Evolutionary conservation across 2,888 invertebrate genomes (phyloP).

Genomic region (Synanthedon myopaeformis): DNA sequence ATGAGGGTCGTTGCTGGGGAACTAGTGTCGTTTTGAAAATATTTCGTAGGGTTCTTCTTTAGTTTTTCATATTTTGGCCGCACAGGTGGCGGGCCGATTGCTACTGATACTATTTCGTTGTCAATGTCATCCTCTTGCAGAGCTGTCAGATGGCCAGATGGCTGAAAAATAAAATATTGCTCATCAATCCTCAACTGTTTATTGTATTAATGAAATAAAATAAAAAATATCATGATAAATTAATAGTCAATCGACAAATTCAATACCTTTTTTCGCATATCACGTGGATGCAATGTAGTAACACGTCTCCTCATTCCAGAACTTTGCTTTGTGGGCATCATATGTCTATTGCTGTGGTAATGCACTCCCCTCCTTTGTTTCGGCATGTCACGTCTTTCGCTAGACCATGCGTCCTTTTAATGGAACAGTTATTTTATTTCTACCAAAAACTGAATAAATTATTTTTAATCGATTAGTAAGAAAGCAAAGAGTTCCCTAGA

Average conservation of each 20-base stretch:
- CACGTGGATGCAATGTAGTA: slow-evolving; percentile 28
- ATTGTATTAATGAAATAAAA: neutral
- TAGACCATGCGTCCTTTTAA: slow-evolving; percentile 14
- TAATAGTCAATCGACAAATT: too few species aligned
- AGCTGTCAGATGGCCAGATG: slow-evolving; percentile 48
- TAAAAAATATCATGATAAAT: too few species aligned
- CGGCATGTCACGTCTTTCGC: slow-evolving; percentile 13
- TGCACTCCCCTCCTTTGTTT: slow-evolving; percentile 22
- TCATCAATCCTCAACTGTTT: too few species aligned
- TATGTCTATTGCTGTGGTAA: slow-evolving; percentile 43
- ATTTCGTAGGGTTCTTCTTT: slow-evolving; percentile 22
- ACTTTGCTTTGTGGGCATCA: slow-evolving; percentile 16
- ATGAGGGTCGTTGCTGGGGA: slow-evolving; percentile 27
- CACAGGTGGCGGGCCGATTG: slow-evolving; percentile 42
- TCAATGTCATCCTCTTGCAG: slow-evolving; percentile 56
- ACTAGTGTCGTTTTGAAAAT: slow-evolving; percentile 5
- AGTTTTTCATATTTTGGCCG: slow-evolving; percentile 43
- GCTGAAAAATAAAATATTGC: slow-evolving; percentile 22
- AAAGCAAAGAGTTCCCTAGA: too few species aligned
- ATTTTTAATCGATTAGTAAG: too few species aligned
- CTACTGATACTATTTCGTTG: slow-evolving; percentile 55
- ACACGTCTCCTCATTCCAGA: slow-evolving; percentile 24
- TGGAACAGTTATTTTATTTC: neutral
- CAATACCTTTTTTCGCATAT: slow-evolving; percentile 42
- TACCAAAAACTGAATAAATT: too few species aligned